Conservation (phyloP, 1,140 invertebrate species). For the Globodera rostochiensis region DNA sequence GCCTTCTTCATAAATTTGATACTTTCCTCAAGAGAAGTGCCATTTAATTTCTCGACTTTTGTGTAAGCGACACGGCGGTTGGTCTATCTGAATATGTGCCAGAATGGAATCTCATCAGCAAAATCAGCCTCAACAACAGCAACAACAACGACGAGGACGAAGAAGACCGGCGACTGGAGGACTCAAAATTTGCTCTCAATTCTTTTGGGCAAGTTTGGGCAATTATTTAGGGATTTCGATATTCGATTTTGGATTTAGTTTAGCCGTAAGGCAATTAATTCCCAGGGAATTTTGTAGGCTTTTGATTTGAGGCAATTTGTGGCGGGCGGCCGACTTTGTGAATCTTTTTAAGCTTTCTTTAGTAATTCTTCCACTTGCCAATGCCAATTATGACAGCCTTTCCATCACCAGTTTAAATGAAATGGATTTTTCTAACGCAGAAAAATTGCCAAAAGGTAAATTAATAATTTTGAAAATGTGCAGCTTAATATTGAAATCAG, state of each 20-base stretch:
- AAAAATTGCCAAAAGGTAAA: conserved; percentile 50
- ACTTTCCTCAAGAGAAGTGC: background rate
- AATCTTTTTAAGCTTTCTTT: background rate
- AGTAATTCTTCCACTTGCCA: background rate
- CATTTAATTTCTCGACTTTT: background rate
- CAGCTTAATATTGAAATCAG: background rate
- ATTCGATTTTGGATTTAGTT: too few species aligned
- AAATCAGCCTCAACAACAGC: background rate
- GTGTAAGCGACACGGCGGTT: background rate
- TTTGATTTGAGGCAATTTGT: too few species aligned
- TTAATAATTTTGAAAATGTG: conserved; percentile 11
- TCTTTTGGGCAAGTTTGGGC: background rate
- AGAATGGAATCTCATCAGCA: background rate
- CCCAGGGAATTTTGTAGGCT: too few species aligned
- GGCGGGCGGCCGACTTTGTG: too few species aligned
- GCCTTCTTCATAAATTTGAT: background rate
- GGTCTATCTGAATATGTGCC: background rate
- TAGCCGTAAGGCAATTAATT: too few species aligned
- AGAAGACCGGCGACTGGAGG: background rate
- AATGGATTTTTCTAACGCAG: conserved; percentile 55
- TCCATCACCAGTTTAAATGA: conserved; percentile 39
- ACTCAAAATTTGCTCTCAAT: background rate
- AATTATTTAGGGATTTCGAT: too few species aligned
- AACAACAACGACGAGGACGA: background rate
- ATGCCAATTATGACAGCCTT: background rate